phyloP scores from a whole-genome alignment of 2,888 invertebrate genomes.

The Cerastoderma edule region DNA sequence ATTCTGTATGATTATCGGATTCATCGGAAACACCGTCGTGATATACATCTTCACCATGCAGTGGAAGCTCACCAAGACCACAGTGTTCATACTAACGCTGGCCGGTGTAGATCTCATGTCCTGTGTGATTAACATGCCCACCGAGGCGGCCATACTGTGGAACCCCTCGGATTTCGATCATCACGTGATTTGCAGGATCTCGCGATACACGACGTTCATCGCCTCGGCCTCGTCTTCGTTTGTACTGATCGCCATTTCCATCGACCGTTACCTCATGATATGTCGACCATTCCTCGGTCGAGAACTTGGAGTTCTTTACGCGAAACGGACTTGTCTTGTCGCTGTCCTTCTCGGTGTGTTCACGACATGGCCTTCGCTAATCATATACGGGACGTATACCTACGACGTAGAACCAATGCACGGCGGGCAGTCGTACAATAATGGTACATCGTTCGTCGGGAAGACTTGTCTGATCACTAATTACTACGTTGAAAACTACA shows the following conservation, averaged over 20 bases:
- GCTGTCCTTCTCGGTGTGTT: slow-evolving; percentile 52
- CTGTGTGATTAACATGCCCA: slow-evolving; percentile 60
- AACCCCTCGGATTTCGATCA: slow-evolving; percentile 54
- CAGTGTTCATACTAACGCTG: slow-evolving; percentile 56
- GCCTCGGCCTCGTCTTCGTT: slow-evolving; percentile 53
- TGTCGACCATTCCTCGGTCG: slow-evolving; percentile 57
- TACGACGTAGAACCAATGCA: slow-evolving; percentile 25
- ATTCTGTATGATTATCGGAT: slow-evolving; percentile 53
- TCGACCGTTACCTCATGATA: slow-evolving; percentile 57
- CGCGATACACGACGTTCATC: slow-evolving; percentile 53
- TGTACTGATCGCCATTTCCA: slow-evolving; percentile 56
- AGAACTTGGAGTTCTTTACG: slow-evolving; percentile 50
- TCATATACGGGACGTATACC: slow-evolving; percentile 59
- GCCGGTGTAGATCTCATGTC: slow-evolving; percentile 60
- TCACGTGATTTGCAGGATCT: slow-evolving; percentile 58
- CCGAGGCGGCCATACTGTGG: slow-evolving; percentile 57
- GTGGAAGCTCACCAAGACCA: slow-evolving; percentile 57
- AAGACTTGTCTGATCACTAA: slow-evolving; percentile 55
- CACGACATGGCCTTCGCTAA: slow-evolving; percentile 56
- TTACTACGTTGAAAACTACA: slow-evolving; percentile 53
- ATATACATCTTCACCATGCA: slow-evolving; percentile 56
- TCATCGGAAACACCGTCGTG: slow-evolving; percentile 53
- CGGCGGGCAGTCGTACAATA: not conserved
- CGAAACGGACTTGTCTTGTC: slow-evolving; percentile 48
- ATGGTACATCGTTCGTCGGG: slow-evolving; percentile 30